Percentiles rank a stretch among this genome's conserved stretches.
phyloP scores from a whole-genome alignment of 1,140 invertebrate species.

The Ylistrum balloti region DNA sequence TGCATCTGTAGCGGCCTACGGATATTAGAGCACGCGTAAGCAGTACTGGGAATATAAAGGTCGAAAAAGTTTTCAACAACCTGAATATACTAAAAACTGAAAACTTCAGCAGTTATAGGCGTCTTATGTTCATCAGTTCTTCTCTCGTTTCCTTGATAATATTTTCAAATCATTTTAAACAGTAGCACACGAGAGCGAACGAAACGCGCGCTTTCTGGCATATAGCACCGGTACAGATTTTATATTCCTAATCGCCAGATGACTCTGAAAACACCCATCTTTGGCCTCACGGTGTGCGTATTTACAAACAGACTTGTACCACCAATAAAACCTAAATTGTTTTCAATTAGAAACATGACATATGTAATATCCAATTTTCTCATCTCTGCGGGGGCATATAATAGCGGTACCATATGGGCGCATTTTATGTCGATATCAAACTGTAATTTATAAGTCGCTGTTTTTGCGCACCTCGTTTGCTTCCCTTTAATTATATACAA shows the following conservation, averaged over 20 bases:
- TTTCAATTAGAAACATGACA: constrained; percentile 57
- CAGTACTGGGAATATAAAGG: not conserved
- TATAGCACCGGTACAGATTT: not conserved
- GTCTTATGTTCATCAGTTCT: not conserved
- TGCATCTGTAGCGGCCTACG: not conserved
- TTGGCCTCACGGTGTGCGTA: constrained; percentile 12
- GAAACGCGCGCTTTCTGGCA: constrained; percentile 23
- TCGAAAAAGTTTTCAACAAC: constrained; percentile 3
- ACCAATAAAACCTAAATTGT: constrained; percentile 57
- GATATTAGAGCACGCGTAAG: not conserved
- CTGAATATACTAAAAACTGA: not conserved
- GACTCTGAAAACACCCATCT: constrained; percentile 48
- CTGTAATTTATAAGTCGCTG: not conserved
- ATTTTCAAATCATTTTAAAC: not conserved
- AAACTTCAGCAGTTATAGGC: not conserved
- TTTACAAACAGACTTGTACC: constrained; percentile 51
- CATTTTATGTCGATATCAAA: not conserved
- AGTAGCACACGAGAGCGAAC: not conserved
- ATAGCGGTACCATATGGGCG: not conserved
- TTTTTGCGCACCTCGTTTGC: not conserved
- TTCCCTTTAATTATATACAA: not conserved
- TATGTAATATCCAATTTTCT: constrained; percentile 48
- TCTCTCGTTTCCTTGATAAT: not conserved
- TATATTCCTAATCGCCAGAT: constrained; percentile 48
- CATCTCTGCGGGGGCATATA: constrained; percentile 22